Evolutionary conservation across 2,888 invertebrate genomes (phyloP).

Genomic region (Agrotis puta): DNA sequence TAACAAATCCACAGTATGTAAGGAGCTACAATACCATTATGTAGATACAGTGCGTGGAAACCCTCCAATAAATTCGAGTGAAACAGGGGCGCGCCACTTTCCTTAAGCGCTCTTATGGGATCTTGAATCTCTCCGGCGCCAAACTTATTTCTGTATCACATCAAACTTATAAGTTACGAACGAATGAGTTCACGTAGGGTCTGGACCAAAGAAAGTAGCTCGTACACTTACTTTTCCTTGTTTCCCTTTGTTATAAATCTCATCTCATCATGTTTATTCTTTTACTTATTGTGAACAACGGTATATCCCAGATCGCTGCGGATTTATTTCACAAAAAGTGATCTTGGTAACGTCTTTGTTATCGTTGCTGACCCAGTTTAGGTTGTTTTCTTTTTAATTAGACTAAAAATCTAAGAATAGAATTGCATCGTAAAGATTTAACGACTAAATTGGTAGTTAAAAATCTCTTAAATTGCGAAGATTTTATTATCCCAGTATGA

Average conservation of each 20-base stretch:
- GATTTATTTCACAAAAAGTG: conserved; percentile 6
- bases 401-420: conserved; percentile 26
- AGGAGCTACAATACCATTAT: conserved; percentile 55
- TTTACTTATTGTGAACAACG: conserved; percentile 22
- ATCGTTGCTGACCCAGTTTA: conserved; percentile 22
- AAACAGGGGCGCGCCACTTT: conserved; percentile 71
- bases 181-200: conserved; percentile 68
- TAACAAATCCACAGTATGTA: conserved; percentile 48
- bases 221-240: conserved; percentile 35
- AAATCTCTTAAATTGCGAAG: conserved; percentile 33
- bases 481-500: conserved; percentile 21
- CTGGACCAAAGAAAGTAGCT: conserved; percentile 37
- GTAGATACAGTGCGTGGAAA: conserved; percentile 56
- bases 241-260: conserved; percentile 35
- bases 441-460: conserved; percentile 47
- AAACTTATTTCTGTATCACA: conserved; percentile 75
- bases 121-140: conserved; percentile 70
- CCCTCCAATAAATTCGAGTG: conserved; percentile 65
- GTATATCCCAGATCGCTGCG: conserved; percentile 1
- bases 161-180: conserved; percentile 72
- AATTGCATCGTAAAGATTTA: conserved; percentile 53
- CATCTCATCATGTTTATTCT: conserved; percentile 30
- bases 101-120: conserved; percentile 75
- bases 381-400: conserved; percentile 20
- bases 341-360: background rate